A percentile compares a stretch with the other conserved stretches of the same genome.
phyloP scores from a whole-genome alignment of 2,797 vertebrate species.

The Sebastes melanostomus region DNA sequence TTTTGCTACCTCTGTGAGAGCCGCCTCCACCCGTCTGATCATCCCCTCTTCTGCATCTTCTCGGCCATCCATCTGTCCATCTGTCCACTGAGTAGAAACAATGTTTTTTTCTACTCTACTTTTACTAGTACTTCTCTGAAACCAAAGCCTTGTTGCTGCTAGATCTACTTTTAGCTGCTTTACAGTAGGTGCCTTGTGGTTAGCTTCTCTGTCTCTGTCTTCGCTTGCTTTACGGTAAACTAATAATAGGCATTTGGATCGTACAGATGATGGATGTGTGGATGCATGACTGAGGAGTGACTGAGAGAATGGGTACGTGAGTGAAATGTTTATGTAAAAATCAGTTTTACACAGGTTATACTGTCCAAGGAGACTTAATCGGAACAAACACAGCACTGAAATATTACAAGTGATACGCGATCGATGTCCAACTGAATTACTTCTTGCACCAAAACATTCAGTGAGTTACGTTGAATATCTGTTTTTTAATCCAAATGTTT shows the following conservation, averaged over 20 bases:
- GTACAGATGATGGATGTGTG: slow-evolving; percentile 13
- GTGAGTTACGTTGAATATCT: neutral
- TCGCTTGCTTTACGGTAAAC: slow-evolving; percentile 15
- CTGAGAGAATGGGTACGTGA: neutral
- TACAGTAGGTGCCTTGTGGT: slow-evolving; percentile 80
- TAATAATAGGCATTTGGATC: neutral
- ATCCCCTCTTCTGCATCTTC: neutral
- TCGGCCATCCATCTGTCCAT: neutral
- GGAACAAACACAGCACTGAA: neutral
- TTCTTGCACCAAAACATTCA: slow-evolving; percentile 27
- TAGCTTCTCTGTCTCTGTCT: slow-evolving; percentile 45
- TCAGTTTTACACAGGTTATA: neutral
- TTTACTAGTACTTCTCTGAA: slow-evolving; percentile 13
- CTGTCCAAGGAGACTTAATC: neutral
- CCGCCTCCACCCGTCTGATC: slow-evolving; percentile 19
- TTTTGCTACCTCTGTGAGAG: slow-evolving; percentile 44
- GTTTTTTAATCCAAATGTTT: slow-evolving; percentile 42
- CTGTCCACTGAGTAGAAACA: neutral
- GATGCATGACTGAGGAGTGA: slow-evolving; percentile 10
- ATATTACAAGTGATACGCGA: neutral
- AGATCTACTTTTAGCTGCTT: slow-evolving; percentile 69
- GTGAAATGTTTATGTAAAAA: slow-evolving; percentile 23
- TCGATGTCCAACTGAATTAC: slow-evolving; percentile 11
- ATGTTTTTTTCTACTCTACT: slow-evolving; percentile 9
- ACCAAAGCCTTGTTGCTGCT: slow-evolving; percentile 71